phyloP scores from a whole-genome alignment of 64 coral and sea anemone species.

The Stichodactyla mertensii region DNA sequence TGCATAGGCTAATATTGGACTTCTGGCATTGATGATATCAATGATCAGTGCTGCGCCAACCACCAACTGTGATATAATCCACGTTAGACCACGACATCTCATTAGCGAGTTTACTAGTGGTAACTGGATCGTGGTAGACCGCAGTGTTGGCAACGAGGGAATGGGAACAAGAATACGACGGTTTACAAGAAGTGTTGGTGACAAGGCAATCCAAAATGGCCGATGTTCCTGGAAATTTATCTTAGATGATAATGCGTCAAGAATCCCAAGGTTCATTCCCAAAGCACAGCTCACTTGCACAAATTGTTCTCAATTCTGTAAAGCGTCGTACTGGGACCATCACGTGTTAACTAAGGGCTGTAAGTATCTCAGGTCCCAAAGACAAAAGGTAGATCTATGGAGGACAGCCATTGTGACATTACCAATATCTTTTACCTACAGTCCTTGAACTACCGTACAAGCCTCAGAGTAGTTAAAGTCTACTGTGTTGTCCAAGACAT shows the following conservation, averaged over 20 bases:
- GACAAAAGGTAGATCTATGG: slow-evolving; percentile 15
- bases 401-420: slow-evolving; percentile 13
- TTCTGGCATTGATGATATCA: background rate
- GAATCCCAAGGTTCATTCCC: slow-evolving; percentile 14
- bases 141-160: background rate
- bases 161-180: background rate
- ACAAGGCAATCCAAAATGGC: background rate
- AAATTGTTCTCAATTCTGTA: slow-evolving; percentile 16
- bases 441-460: background rate
- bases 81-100: slow-evolving; percentile 11
- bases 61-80: background rate
- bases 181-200: background rate
- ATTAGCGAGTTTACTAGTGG: background rate
- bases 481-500: background rate
- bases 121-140: slow-evolving; percentile 18
- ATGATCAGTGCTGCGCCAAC: slow-evolving; percentile 21
- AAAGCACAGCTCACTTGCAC: slow-evolving; percentile 25
- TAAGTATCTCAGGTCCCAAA: background rate
- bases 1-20: background rate
- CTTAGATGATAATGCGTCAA: slow-evolving; percentile 1
- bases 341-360: slow-evolving; percentile 26
- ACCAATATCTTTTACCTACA: background rate
- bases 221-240: slow-evolving; percentile 22
- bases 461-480: background rate
- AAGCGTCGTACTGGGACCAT: background rate